Conservation (phyloP, 2,888 invertebrate species). For the Dendrolimus houi region DNA sequence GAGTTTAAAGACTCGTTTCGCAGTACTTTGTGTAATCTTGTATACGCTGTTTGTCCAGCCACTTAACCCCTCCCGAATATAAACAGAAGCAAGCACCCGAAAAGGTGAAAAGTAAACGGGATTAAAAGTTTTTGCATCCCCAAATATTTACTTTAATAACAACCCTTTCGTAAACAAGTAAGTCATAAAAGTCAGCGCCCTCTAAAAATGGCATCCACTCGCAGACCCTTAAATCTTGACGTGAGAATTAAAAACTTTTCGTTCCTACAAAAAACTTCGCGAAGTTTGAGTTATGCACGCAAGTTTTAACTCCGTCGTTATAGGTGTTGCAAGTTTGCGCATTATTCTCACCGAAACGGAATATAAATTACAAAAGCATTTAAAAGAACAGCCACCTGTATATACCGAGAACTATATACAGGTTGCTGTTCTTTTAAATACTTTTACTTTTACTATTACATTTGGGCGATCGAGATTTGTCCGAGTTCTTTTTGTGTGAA, state of each 20-base stretch:
- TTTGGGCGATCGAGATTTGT: too few relatives aligned
- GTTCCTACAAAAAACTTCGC: not conserved
- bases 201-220: not conserved
- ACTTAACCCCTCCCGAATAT: not conserved
- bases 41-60: too few relatives aligned
- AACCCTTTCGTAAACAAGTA: not conserved
- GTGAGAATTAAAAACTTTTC: not conserved
- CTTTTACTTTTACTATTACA: too few relatives aligned
- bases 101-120: not conserved
- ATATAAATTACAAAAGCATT: too few relatives aligned
- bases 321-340: not conserved
- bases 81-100: not conserved
- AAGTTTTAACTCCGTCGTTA: not conserved
- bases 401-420: too few relatives aligned
- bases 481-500: too few relatives aligned
- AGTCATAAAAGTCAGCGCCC: not conserved
- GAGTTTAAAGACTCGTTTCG: too few relatives aligned
- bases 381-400: too few relatives aligned
- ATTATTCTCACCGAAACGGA: not conserved
- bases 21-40: too few relatives aligned
- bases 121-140: not conserved
- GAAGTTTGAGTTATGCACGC: not conserved
- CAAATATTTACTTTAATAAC: not conserved
- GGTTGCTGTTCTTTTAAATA: too few relatives aligned
- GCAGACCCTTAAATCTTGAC: not conserved